These are phyloP conservation scores for Epistrophella euchroma DNA, from an alignment of 2,888 invertebrate species.

Conservation along the genomic window DNA sequence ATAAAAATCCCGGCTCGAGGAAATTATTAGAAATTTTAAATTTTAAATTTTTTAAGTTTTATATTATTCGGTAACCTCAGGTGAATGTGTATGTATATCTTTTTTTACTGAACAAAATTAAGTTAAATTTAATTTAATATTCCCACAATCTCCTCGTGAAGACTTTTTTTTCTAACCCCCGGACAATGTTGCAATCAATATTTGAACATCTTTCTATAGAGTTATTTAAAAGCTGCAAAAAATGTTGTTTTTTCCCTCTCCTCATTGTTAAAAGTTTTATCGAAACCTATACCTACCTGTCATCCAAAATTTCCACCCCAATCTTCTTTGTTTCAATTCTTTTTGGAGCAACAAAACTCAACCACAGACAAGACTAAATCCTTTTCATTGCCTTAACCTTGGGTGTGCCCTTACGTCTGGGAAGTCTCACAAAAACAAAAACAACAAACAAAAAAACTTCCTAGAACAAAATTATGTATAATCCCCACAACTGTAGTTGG, in stretches of 20 bases:
- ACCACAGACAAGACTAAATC: conserved; percentile 62
- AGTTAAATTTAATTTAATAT: too few relatives aligned
- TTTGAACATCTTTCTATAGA: neutral
- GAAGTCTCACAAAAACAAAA: conserved; percentile 3
- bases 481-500: conserved; percentile 43
- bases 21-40: too few relatives aligned
- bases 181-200: neutral
- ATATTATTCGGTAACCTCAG: too few relatives aligned
- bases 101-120: too few relatives aligned
- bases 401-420: conserved; percentile 40
- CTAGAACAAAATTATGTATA: conserved; percentile 49
- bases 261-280: neutral
- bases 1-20: too few relatives aligned
- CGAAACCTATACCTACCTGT: neutral
- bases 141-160: too few relatives aligned
- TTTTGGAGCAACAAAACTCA: conserved; percentile 1
- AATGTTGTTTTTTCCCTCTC: neutral
- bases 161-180: too few relatives aligned
- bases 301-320: neutral
- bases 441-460: conserved; percentile 17
- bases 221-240: neutral
- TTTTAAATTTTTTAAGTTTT: too few relatives aligned
- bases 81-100: too few relatives aligned
- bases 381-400: conserved; percentile 55
- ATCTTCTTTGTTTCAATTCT: neutral